These are phyloP conservation scores for Silurus lanzhouensis DNA, from an alignment of 2,797 vertebrate genomes.

Conservation along the genomic window DNA sequence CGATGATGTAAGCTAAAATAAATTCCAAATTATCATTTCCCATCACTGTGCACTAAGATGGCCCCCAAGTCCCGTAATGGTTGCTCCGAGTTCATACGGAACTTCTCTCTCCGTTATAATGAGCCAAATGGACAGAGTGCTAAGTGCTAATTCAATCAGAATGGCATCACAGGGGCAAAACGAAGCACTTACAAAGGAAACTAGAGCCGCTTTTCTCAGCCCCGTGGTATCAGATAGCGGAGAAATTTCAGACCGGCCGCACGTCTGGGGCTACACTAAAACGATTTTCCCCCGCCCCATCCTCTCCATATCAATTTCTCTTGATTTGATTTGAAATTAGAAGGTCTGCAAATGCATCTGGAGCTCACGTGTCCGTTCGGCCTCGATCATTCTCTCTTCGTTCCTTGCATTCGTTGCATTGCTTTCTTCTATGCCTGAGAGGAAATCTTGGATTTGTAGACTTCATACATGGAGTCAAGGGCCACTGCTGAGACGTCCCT, in stretches of 20 bases:
- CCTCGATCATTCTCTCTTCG: conserved; percentile 29
- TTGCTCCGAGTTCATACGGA: conserved; percentile 25
- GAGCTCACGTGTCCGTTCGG: conserved; percentile 8
- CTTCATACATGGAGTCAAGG: conserved; percentile 30
- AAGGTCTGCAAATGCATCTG: conserved; percentile 42
- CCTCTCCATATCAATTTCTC: conserved; percentile 45
- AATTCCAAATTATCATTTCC: conserved; percentile 15
- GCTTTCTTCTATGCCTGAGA: background rate
- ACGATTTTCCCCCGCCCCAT: conserved; percentile 37
- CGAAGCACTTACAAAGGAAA: conserved; percentile 71
- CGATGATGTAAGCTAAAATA: conserved; percentile 14
- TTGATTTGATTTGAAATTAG: conserved; percentile 44
- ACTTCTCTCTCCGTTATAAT: conserved; percentile 27
- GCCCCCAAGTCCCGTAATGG: conserved; percentile 24
- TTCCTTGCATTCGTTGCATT: conserved; percentile 10
- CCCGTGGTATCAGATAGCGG: conserved; percentile 67
- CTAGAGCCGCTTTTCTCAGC: conserved; percentile 58
- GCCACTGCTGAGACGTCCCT: conserved; percentile 23
- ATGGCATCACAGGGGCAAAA: conserved; percentile 62
- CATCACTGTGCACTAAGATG: conserved; percentile 25
- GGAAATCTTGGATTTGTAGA: conserved; percentile 37
- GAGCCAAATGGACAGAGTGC: conserved; percentile 55
- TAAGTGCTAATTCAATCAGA: conserved; percentile 68
- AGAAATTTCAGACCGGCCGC: conserved; percentile 44
- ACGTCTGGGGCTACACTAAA: conserved; percentile 44